These are phyloP conservation scores for Volucella inanis DNA, from an alignment of 2,888 invertebrate genomes.

Conservation along the genomic window DNA sequence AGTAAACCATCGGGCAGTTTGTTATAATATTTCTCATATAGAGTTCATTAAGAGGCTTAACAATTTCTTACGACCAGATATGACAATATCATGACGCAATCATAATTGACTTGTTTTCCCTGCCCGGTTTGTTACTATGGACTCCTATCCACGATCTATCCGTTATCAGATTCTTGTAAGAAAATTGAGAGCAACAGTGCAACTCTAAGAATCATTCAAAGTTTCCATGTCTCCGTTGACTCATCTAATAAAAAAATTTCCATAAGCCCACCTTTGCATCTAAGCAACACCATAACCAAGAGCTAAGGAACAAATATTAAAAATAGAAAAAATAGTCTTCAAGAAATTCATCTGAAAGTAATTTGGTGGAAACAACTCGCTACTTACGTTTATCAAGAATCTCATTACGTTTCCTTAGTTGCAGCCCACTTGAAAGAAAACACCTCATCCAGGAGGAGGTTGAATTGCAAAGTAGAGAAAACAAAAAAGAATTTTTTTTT, in stretches of 20 bases:
- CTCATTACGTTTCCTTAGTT: slow-evolving; percentile 56
- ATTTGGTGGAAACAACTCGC: slow-evolving; percentile 53
- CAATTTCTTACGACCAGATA: too few relatives aligned
- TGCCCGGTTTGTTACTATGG: too few relatives aligned
- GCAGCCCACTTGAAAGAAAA: slow-evolving; percentile 6
- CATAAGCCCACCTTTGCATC: not conserved
- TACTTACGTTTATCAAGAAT: slow-evolving; percentile 53
- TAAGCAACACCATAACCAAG: slow-evolving; percentile 12
- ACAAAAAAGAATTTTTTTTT: not conserved
- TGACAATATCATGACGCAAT: too few relatives aligned
- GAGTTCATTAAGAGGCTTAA: too few relatives aligned
- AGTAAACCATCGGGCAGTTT: too few relatives aligned
- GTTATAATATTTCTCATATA: too few relatives aligned
- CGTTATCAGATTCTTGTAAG: too few relatives aligned
- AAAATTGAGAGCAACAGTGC: too few relatives aligned
- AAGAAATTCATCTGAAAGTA: slow-evolving; percentile 49
- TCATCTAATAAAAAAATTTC: not conserved
- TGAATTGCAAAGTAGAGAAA: not conserved
- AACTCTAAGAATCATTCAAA: not conserved
- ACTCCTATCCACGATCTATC: too few relatives aligned
- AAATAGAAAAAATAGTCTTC: not conserved
- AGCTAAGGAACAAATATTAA: slow-evolving; percentile 1
- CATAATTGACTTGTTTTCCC: too few relatives aligned
- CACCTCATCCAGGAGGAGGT: not conserved
- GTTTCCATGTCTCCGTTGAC: not conserved